A percentile compares a stretch with the other conserved stretches of the same genome.
Evolutionary conservation across 2,888 invertebrate species (phyloP).

Genomic region (Drosophila pullipes): DNA sequence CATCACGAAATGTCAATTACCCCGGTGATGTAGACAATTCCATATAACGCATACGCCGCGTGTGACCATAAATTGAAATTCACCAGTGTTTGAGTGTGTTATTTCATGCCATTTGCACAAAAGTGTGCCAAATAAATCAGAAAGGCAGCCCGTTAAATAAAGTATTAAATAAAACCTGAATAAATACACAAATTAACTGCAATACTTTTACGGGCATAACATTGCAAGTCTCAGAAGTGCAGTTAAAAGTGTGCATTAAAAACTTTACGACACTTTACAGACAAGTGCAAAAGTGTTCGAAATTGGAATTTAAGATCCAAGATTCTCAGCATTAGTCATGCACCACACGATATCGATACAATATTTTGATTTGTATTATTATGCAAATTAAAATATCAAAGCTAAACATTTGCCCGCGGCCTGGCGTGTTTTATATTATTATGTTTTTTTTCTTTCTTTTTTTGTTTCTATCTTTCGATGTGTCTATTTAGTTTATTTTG

Average conservation of each 20-base stretch:
- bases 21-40: conserved; percentile 6
- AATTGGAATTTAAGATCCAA: not conserved
- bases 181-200: conserved; percentile 53
- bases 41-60: conserved; percentile 63
- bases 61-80: conserved; percentile 52
- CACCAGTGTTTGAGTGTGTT: conserved; percentile 43
- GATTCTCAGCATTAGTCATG: conserved; percentile 17
- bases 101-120: conserved; percentile 52
- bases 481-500: conserved; percentile 43
- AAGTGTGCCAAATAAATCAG: conserved; percentile 78
- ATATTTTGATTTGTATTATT: conserved; percentile 12
- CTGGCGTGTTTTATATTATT: conserved; percentile 1
- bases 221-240: conserved; percentile 35
- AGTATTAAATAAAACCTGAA: conserved; percentile 60
- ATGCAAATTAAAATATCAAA: conserved; percentile 35
- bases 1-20: not conserved
- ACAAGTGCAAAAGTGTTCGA: conserved; percentile 21
- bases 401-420: conserved; percentile 28
- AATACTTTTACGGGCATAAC: conserved; percentile 31
- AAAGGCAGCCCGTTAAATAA: conserved; percentile 56
- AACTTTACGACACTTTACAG: conserved; percentile 51
- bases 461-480: conserved; percentile 23
- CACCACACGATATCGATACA: not conserved
- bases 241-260: conserved; percentile 46
- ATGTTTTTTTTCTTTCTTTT: conserved; percentile 1